Evolutionary conservation across 2,797 vertebrate genomes (phyloP).

Genomic region (Halcyon badia): DNA sequence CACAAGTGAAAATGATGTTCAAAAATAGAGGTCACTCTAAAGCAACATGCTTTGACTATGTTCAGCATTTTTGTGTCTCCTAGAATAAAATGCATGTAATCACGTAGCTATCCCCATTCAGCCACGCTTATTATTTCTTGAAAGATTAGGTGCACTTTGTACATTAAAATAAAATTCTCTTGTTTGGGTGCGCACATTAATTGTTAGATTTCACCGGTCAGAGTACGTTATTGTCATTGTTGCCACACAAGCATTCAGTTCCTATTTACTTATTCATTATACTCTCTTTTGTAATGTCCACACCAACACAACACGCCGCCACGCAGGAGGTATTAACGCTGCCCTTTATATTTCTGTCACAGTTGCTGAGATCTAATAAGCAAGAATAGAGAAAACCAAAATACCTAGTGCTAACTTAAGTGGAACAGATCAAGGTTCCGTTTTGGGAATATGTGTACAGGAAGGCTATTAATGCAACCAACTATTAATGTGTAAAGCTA

Average conservation of each 20-base stretch:
- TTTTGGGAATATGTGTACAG: neutral
- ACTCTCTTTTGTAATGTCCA: neutral
- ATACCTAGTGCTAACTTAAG: neutral
- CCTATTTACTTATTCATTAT: neutral
- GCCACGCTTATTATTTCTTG: constrained; percentile 19
- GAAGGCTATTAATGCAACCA: neutral
- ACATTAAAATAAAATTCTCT: neutral
- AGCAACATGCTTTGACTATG: constrained; percentile 43
- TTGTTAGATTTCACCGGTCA: neutral
- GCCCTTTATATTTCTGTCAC: neutral
- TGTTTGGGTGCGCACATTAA: neutral
- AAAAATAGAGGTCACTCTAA: constrained; percentile 63
- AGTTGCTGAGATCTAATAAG: neutral
- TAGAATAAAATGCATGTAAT: constrained; percentile 24
- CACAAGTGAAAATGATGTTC: constrained; percentile 69
- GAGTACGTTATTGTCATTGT: neutral
- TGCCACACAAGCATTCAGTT: neutral
- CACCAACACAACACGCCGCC: neutral
- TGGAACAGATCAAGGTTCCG: neutral
- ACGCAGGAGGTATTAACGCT: neutral
- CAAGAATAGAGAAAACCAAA: neutral
- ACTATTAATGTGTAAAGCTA: neutral
- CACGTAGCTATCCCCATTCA: constrained; percentile 6
- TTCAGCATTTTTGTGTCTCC: constrained; percentile 3
- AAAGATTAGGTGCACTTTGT: constrained; percentile 20